Evolutionary conservation across 2,797 vertebrate genomes (phyloP).

Genomic region (Anas acuta): DNA sequence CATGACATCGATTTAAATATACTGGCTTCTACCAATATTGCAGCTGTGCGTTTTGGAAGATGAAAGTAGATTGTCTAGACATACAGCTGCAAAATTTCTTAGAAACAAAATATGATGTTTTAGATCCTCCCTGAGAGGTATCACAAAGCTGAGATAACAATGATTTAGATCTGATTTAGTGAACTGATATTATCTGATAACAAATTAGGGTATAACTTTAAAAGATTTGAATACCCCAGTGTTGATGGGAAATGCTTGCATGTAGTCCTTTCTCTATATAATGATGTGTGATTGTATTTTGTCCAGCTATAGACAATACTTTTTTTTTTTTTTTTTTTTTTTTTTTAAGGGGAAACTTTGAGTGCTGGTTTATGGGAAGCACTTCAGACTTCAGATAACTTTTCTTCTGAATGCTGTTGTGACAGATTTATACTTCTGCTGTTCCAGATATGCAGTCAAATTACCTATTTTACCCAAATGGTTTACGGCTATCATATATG

Average conservation of each 20-base stretch:
- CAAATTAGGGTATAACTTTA: neutral
- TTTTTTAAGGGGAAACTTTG: neutral
- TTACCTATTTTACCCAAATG: neutral
- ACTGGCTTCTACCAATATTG: neutral
- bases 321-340: neutral
- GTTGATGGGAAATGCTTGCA: neutral
- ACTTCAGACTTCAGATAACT: neutral
- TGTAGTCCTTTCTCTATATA: neutral
- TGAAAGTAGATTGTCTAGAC: neutral
- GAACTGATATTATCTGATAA: neutral
- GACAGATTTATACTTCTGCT: neutral
- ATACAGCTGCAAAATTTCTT: neutral
- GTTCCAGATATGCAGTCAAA: neutral
- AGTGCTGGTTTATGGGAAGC: neutral
- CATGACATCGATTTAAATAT: neutral
- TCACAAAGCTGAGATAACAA: neutral
- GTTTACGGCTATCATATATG: neutral
- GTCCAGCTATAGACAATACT: neutral
- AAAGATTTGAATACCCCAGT: neutral
- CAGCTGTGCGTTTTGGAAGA: neutral
- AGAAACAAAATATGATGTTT: neutral
- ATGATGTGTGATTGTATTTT: neutral
- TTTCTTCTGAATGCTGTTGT: neutral
- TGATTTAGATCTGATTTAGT: neutral
- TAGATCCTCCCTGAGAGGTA: neutral